These are phyloP conservation scores for Cercopithecus mona DNA, from an alignment of 2,113 vertebrate species.

Conservation along the genomic window DNA sequence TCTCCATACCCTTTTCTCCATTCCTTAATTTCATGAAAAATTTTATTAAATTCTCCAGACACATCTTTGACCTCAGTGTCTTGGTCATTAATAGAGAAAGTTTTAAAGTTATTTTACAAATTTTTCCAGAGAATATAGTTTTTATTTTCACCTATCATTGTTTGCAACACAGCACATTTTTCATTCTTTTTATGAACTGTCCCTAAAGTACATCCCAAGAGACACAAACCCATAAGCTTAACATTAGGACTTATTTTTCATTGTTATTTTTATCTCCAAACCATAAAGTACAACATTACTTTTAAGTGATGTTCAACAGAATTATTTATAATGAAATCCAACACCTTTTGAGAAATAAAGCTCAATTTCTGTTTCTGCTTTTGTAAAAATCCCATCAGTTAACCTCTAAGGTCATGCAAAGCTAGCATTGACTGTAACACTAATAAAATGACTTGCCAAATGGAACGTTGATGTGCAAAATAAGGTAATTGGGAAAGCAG, in stretches of 20 bases:
- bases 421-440: conserved; percentile 19
- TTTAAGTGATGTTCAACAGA: neutral
- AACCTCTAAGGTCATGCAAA: neutral
- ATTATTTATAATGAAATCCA: conserved; percentile 18
- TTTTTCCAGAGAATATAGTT: neutral
- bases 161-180: neutral
- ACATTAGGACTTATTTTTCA: neutral
- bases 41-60: neutral
- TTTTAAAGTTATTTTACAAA: neutral
- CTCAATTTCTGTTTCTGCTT: conserved; percentile 34
- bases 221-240: neutral
- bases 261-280: conserved; percentile 44
- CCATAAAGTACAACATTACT: neutral
- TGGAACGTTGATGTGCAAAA: neutral
- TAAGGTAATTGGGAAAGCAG: neutral
- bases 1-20: neutral
- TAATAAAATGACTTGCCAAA: neutral
- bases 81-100: neutral
- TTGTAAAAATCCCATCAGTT: conserved; percentile 40
- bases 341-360: conserved; percentile 12
- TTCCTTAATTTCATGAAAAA: neutral
- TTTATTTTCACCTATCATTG: neutral
- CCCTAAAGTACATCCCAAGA: neutral
- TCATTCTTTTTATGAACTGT: neutral
- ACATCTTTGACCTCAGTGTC: neutral